Evolutionary conservation across 2,113 vertebrate genomes (phyloP).

Genomic region (Oryzias celebensis): DNA sequence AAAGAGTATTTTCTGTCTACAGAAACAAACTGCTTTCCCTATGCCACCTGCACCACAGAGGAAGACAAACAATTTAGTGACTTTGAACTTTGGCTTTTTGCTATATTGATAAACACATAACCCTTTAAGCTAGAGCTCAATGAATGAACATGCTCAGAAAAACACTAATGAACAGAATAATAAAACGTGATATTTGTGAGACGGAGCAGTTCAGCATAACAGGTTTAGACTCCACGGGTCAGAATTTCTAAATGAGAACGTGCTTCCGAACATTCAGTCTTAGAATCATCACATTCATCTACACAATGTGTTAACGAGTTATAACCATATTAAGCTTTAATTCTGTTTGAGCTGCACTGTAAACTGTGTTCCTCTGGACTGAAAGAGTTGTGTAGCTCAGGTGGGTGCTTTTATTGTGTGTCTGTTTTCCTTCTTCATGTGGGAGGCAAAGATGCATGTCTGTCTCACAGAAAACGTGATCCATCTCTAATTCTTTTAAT

Average conservation of each 20-base stretch:
- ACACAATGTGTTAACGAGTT: conserved; percentile 15
- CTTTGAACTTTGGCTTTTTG: too few species aligned
- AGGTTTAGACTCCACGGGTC: not conserved
- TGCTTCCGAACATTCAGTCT: conserved; percentile 23
- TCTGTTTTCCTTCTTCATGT: conserved; percentile 31
- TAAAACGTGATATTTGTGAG: conserved; percentile 8
- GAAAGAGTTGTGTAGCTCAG: not conserved
- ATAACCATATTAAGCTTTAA: conserved; percentile 12
- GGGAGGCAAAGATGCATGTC: conserved; percentile 41
- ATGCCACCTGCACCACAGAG: too few species aligned
- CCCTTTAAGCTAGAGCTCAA: too few species aligned
- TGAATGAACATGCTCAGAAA: not conserved
- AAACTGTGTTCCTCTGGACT: not conserved
- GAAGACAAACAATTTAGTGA: too few species aligned
- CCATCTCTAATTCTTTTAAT: conserved; percentile 53
- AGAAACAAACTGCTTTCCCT: too few species aligned
- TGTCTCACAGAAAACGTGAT: conserved; percentile 43
- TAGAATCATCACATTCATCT: conserved; percentile 11
- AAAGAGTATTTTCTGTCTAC: too few species aligned
- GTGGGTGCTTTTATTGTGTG: not conserved
- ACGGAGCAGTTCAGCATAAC: conserved; percentile 4
- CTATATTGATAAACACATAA: too few species aligned
- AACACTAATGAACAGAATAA: not conserved
- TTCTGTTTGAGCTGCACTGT: conserved; percentile 3
- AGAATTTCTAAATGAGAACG: conserved; percentile 9